Conservation (phyloP, 2,888 invertebrate species). For the Lepidochitona cinerea region DNA sequence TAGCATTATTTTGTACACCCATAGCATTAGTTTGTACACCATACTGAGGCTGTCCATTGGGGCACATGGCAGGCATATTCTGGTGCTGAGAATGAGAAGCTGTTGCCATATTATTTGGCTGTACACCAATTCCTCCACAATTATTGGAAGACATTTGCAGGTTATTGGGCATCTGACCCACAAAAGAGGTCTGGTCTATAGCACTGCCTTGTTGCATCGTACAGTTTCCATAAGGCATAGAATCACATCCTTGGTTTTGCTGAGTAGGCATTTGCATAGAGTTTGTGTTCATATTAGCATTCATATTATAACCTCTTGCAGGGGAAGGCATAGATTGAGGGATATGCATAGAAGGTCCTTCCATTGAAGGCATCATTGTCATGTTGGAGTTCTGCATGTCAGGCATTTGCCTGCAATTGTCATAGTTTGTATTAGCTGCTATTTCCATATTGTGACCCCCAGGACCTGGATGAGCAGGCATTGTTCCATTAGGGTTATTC, state of each 20-base stretch:
- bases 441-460: slow-evolving; percentile 7
- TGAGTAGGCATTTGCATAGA: slow-evolving; percentile 8
- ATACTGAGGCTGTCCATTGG: background rate
- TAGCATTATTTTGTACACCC: background rate
- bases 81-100: background rate
- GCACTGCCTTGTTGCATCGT: background rate
- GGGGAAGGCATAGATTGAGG: background rate
- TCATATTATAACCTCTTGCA: background rate
- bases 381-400: slow-evolving; percentile 6
- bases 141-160: background rate
- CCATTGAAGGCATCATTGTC: slow-evolving; percentile 1
- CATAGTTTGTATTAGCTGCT: background rate
- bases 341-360: background rate
- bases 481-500: background rate
- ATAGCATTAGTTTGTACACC: background rate
- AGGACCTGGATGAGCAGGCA: background rate
- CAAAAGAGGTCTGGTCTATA: background rate
- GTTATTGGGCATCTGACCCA: background rate
- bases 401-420: background rate
- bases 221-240: background rate
- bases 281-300: background rate
- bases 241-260: background rate
- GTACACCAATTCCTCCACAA: background rate
- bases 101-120: background rate
- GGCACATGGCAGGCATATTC: background rate